These are phyloP conservation scores for Rallus crepitans DNA, from an alignment of 2,797 vertebrate genomes.

Conservation along the genomic window DNA sequence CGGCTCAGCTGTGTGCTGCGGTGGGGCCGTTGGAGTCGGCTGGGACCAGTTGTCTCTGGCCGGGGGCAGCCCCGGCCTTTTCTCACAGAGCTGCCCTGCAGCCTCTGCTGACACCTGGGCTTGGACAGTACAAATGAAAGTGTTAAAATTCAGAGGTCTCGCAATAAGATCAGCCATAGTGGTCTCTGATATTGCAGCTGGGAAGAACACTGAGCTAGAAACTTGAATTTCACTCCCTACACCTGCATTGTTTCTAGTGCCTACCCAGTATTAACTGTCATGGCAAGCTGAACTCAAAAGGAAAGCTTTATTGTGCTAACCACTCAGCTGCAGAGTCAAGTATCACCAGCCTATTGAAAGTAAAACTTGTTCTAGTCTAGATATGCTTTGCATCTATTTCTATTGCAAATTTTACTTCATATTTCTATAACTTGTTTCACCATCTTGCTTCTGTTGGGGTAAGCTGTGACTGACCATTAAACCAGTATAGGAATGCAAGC, in stretches of 20 bases:
- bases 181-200: background rate
- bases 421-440: background rate
- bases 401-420: background rate
- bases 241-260: background rate
- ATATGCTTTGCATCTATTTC: background rate
- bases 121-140: background rate
- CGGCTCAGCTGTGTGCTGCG: too few relatives aligned
- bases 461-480: background rate
- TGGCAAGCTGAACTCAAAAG: background rate
- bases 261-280: background rate
- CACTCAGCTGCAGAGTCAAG: background rate
- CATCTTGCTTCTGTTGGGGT: background rate
- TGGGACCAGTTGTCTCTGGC: too few relatives aligned
- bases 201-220: background rate
- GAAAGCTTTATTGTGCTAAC: background rate
- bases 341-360: background rate
- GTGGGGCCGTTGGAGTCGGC: too few relatives aligned
- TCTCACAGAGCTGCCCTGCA: background rate
- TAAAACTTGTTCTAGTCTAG: background rate
- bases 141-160: background rate
- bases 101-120: background rate
- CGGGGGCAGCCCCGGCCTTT: fast-evolving
- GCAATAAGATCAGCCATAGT: background rate
- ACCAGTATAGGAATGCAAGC: background rate
- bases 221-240: background rate